Evolutionary conservation across 2,888 invertebrate genomes (phyloP).

Genomic region (Erynnis tages): DNA sequence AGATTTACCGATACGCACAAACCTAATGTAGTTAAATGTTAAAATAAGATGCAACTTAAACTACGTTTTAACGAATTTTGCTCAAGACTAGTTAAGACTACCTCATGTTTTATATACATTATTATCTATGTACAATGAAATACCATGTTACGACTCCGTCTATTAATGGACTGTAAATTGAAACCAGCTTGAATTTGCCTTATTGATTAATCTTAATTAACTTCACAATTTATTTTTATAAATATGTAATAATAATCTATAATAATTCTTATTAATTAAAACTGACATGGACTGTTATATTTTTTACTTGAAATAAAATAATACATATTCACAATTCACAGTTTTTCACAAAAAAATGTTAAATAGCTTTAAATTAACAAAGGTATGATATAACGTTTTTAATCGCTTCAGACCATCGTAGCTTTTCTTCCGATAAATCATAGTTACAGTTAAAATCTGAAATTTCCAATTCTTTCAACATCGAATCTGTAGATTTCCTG

Average conservation of each 20-base stretch:
- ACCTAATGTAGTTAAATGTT: too few species aligned
- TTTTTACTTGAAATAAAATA: conserved; percentile 12
- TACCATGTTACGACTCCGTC: too few species aligned
- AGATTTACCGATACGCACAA: too few species aligned
- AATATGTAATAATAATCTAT: neutral
- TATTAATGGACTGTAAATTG: too few species aligned
- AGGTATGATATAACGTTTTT: conserved; percentile 18
- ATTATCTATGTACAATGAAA: too few species aligned
- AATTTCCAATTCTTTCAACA: conserved; percentile 10
- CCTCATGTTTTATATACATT: too few species aligned
- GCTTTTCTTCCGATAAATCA: conserved; percentile 6
- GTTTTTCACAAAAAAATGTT: neutral
- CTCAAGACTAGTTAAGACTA: too few species aligned
- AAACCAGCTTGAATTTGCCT: too few species aligned
- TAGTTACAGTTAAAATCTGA: conserved; percentile 4
- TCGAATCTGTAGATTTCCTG: conserved; percentile 16
- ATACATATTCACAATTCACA: conserved; percentile 17
- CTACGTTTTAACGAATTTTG: too few species aligned
- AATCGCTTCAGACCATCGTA: neutral
- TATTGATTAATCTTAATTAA: too few species aligned
- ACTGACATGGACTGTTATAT: neutral
- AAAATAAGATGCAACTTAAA: too few species aligned
- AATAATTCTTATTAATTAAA: neutral
- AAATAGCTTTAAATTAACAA: conserved; percentile 5
- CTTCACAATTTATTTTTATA: too few species aligned